Percentiles rank a stretch among this genome's conserved stretches.
Evolutionary conservation across 2,797 vertebrate species (phyloP).

Genomic region (Thunnus albacares): DNA sequence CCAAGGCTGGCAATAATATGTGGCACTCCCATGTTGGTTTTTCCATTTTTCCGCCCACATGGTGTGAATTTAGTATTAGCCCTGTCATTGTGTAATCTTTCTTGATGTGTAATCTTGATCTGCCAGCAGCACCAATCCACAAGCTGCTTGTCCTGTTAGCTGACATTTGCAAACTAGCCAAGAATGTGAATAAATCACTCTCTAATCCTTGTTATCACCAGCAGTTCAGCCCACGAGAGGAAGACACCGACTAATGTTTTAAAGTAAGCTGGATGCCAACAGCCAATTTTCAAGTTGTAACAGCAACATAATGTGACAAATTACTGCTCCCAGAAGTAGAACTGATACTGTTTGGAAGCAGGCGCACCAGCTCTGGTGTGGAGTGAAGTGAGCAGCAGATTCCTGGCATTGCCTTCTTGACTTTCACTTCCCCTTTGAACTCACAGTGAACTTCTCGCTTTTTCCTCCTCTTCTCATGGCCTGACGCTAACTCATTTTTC

Average conservation of each 20-base stretch:
- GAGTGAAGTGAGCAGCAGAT: slow-evolving; percentile 32
- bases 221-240: slow-evolving; percentile 16
- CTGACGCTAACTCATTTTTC: slow-evolving; percentile 75
- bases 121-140: slow-evolving; percentile 1
- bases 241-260: slow-evolving; percentile 15
- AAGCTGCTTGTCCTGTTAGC: background rate
- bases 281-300: slow-evolving; percentile 27
- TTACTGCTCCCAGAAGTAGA: slow-evolving; percentile 23
- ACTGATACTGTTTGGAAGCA: slow-evolving; percentile 9
- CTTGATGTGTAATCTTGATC: background rate
- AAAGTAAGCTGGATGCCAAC: slow-evolving; percentile 8
- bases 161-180: slow-evolving; percentile 26
- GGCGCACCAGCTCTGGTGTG: background rate
- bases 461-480: slow-evolving; percentile 41
- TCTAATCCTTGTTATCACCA: slow-evolving; percentile 21
- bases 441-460: slow-evolving; percentile 59
- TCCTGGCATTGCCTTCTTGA: slow-evolving; percentile 40
- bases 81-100: background rate
- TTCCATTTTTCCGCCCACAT: background rate
- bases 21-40: background rate
- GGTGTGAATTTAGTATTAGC: background rate
- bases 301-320: slow-evolving; percentile 27
- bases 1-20: background rate
- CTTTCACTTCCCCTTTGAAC: slow-evolving; percentile 57
- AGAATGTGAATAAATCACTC: slow-evolving; percentile 1